Conservation (phyloP, 2,888 invertebrate species). For the Doris montereyensis region DNA sequence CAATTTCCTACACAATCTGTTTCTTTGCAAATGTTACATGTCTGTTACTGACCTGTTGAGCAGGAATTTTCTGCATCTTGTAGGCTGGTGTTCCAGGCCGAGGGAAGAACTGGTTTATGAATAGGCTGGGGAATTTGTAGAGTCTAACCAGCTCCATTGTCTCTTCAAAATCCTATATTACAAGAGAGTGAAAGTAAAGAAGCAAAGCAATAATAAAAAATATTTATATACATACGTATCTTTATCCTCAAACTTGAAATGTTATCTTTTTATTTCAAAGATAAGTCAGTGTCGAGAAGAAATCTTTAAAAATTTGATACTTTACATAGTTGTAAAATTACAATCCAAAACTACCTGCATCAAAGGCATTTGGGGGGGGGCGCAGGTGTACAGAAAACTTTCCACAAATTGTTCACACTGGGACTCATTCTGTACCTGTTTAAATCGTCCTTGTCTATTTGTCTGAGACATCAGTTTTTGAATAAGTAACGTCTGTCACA, state of each 20-base stretch:
- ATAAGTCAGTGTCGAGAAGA: neutral
- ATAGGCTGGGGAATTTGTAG: conserved; percentile 92
- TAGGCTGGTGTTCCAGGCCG: conserved; percentile 97
- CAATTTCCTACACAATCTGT: too few species aligned
- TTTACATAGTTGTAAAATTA: too few species aligned
- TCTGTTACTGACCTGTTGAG: conserved; percentile 80
- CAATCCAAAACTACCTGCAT: too few species aligned
- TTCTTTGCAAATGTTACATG: too few species aligned
- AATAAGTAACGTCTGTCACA: too few species aligned
- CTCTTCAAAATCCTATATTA: conserved; percentile 84
- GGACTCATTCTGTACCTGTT: too few species aligned
- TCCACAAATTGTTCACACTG: too few species aligned
- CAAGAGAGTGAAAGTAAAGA: neutral
- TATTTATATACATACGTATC: neutral
- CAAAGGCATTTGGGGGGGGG: too few species aligned
- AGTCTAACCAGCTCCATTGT: conserved; percentile 87
- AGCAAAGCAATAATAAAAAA: neutral
- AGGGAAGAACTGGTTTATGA: conserved; percentile 98
- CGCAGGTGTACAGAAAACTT: too few species aligned
- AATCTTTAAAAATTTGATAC: neutral
- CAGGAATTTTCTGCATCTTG: conserved; percentile 86
- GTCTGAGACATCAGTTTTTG: too few species aligned
- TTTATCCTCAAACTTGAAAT: neutral
- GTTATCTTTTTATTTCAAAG: too few species aligned
- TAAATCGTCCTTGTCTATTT: too few species aligned